phyloP scores from a whole-genome alignment of 2,797 vertebrate species.

The Anguilla anguilla region DNA sequence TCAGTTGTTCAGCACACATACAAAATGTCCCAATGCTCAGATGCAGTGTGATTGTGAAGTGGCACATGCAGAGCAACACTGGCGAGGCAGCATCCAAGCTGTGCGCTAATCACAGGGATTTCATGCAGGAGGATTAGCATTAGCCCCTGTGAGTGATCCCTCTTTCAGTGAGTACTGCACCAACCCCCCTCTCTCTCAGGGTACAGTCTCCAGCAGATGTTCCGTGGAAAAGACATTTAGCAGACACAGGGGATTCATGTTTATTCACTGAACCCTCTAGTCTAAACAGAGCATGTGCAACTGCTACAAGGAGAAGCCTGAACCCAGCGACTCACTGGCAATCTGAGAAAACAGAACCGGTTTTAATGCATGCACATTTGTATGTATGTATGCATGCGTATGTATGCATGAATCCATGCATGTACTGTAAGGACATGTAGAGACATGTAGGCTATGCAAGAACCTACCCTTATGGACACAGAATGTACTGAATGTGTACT shows the following conservation, averaged over 20 bases:
- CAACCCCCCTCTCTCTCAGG: conserved; percentile 39
- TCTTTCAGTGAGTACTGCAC: conserved; percentile 36
- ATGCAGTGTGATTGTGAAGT: background rate
- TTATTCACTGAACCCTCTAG: background rate
- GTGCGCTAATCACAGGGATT: conserved; percentile 28
- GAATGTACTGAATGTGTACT: too few relatives aligned
- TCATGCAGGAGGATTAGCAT: conserved; percentile 37
- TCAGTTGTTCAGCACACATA: background rate
- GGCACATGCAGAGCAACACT: background rate
- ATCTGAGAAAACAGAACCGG: background rate
- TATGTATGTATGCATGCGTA: background rate
- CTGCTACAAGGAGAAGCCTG: background rate
- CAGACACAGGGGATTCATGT: background rate
- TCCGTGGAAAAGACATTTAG: conserved; percentile 9
- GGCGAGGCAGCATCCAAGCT: background rate
- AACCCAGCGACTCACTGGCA: background rate
- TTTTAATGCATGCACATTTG: background rate
- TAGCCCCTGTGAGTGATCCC: conserved; percentile 35
- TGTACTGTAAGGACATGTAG: background rate
- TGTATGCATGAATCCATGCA: background rate
- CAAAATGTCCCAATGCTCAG: background rate
- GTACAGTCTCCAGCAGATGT: conserved; percentile 49
- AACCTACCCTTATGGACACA: too few relatives aligned
- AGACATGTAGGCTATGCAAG: background rate
- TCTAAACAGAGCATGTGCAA: background rate